A percentile compares a stretch with the other conserved stretches of the same genome.
Evolutionary conservation across 2,113 vertebrate genomes (phyloP).

Genomic region (Riparia riparia): DNA sequence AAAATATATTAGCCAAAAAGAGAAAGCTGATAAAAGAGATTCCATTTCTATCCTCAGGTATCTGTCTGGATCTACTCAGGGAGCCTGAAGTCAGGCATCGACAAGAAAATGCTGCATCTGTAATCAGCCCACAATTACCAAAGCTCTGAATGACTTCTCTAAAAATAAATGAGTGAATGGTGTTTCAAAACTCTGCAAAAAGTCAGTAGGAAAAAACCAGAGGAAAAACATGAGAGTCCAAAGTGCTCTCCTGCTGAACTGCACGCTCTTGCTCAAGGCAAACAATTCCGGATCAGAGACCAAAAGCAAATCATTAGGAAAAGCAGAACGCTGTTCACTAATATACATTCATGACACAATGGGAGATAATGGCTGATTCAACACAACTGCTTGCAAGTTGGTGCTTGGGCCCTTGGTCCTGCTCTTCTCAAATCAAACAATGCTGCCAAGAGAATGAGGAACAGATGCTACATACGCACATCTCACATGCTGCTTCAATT

Average conservation of each 20-base stretch:
- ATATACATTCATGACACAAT: background rate
- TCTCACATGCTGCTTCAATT: background rate
- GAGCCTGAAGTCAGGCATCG: background rate
- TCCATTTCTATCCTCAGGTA: background rate
- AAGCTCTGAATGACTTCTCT: background rate
- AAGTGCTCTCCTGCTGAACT: background rate
- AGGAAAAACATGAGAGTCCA: background rate
- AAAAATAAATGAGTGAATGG: background rate
- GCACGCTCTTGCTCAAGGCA: background rate
- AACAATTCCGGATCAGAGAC: background rate
- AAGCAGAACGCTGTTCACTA: background rate
- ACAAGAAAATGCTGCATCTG: background rate
- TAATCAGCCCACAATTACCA: background rate
- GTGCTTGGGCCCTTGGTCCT: background rate
- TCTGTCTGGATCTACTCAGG: background rate
- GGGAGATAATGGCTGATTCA: slow-evolving; percentile 20
- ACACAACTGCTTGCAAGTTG: slow-evolving; percentile 7
- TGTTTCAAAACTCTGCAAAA: background rate
- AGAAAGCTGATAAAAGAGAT: background rate
- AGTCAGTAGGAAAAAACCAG: background rate
- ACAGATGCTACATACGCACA: background rate
- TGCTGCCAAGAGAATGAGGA: background rate
- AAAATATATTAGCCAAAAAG: background rate
- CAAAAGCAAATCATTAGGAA: background rate
- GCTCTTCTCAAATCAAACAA: background rate